Evolutionary conservation across 2,797 vertebrate species (phyloP).

Genomic region (Scolopax rusticola): DNA sequence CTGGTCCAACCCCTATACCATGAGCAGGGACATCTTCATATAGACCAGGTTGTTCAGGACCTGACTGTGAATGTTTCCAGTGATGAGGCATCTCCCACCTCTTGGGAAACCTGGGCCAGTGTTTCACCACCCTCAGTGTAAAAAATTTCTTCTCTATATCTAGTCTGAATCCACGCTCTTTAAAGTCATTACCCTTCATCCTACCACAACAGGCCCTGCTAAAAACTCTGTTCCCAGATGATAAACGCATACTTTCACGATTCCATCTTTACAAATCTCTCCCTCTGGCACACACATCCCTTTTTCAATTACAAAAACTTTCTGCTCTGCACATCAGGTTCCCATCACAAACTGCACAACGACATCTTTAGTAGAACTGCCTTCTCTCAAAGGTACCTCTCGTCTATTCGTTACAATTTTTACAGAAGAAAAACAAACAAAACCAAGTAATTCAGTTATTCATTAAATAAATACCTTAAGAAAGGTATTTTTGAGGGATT

Average conservation of each 20-base stretch:
- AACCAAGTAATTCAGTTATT: neutral
- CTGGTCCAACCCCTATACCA: fast-evolving
- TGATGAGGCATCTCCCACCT: neutral
- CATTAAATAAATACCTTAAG: neutral
- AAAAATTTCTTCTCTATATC: neutral
- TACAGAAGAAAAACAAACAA: neutral
- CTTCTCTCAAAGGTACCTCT: neutral
- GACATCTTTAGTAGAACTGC: fast-evolving
- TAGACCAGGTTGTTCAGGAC: neutral
- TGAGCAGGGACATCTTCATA: neutral
- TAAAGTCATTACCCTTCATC: neutral
- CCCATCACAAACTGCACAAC: neutral
- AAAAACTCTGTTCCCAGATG: neutral
- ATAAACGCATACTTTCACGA: neutral
- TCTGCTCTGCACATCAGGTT: neutral
- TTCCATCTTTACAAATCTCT: neutral
- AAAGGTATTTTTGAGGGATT: neutral
- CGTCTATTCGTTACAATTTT: neutral
- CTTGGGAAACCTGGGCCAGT: neutral
- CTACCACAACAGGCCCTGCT: neutral
- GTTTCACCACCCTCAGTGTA: fast-evolving
- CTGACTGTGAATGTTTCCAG: neutral
- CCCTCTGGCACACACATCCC: no score
- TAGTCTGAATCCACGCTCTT: fast-evolving
- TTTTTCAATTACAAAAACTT: neutral